phyloP scores from a whole-genome alignment of 2,888 invertebrate genomes.

The Loripinus fragilis region DNA sequence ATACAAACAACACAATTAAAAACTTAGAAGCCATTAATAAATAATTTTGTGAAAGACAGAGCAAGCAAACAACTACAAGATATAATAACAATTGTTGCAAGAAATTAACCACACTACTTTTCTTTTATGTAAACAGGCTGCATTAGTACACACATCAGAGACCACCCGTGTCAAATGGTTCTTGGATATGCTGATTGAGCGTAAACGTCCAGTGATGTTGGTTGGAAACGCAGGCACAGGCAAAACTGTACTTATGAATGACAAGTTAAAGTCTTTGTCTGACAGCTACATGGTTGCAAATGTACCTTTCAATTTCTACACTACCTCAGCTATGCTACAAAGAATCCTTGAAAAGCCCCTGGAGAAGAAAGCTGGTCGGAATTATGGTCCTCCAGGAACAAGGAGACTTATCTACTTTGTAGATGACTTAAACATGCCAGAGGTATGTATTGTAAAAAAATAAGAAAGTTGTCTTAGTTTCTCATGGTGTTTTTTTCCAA shows the following conservation, averaged over 20 bases:
- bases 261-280: conserved; percentile 91
- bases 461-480: too few relatives aligned
- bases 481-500: too few relatives aligned
- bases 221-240: conserved; percentile 97
- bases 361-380: conserved; percentile 98
- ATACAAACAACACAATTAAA: too few relatives aligned
- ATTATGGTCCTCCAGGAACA: conserved; percentile 97
- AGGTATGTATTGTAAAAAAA: conserved; percentile 88
- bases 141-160: conserved; percentile 96
- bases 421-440: conserved; percentile 99
- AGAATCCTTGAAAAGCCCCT: conserved; percentile 94
- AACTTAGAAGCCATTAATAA: too few relatives aligned
- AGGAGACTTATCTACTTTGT: conserved; percentile 97
- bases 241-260: conserved; percentile 95
- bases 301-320: conserved; percentile 98
- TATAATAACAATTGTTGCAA: too few relatives aligned
- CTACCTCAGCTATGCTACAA: conserved; percentile 90
- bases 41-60: too few relatives aligned
- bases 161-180: conserved; percentile 95
- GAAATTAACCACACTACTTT: too few relatives aligned
- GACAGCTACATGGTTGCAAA: conserved; percentile 93
- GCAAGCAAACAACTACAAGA: too few relatives aligned
- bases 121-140: conserved; percentile 87
- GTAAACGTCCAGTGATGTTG: conserved; percentile 96
- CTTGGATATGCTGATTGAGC: conserved; percentile 94